Evolutionary conservation across 2,888 invertebrate genomes (phyloP), one percentile per base, ranked within the genome.

Genomic region (Drepanosiphum platanoidis): DNA sequence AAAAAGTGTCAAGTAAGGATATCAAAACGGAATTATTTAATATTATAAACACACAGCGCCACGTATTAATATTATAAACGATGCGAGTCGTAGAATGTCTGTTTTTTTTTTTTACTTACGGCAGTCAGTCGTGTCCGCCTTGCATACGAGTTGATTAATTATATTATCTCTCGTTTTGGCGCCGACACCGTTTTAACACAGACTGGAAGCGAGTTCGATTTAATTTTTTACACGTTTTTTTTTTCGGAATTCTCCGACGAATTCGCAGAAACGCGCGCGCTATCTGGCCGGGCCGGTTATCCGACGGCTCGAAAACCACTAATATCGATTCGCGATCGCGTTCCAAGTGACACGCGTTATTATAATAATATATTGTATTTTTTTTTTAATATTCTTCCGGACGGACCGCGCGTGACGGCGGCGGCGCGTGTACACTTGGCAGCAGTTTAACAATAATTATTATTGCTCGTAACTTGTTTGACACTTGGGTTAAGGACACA

Each of bases 401-500:
- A 61, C 2, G 61, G 61, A n/a, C 30, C 30, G 30, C 46, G 72
- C 18, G 46, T 9, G 22, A 22, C 61, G 27, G n/a, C 9, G 4
- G 1, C 27, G 22, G 61, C 15, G 18, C 30, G 27, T 30, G 46
- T 30, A 34, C 30, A 30, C 18, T n/a, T n/a, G 13, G 9, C 9
- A 7, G 3, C 18, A 18, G n/a, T 52, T 3, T 9, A 32, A 5
- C 39, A 15, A 46, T 58, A 58, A 58, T 75, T 58, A 18, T 52
- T n/a, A n/a, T n/a, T n/a, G n/a, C n/a, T n/a, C n/a, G n/a, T n/a
- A n/a, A 52, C 74, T 58, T n/a, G 58, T 75, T 75, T 75, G 75
- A 58, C 75, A 75, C 75, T 75, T 8, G n/a, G 34, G 58, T 75
- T 34, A 58, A 75, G 75, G 75, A 75, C 75, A 75, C 58, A 58